Evolutionary conservation across 2,113 vertebrate species (phyloP).

Genomic region (Cyanistes caeruleus): DNA sequence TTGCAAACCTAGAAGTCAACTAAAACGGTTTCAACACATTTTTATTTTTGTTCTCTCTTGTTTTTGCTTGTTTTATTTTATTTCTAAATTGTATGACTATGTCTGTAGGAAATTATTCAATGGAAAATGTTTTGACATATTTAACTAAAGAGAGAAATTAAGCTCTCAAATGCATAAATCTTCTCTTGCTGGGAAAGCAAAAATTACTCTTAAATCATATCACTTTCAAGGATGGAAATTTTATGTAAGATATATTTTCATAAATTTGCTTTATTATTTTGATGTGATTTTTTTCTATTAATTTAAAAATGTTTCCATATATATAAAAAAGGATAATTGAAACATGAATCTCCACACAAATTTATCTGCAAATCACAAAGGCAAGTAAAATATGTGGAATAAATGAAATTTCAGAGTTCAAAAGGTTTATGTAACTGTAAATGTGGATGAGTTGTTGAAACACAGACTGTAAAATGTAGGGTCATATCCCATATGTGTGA

Average conservation of each 20-base stretch:
- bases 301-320: neutral
- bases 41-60: neutral
- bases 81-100: neutral
- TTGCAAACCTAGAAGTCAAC: neutral
- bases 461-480: rapidly evolving
- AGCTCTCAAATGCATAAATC: neutral
- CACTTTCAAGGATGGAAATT: neutral
- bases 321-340: neutral
- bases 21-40: rapidly evolving
- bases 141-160: neutral
- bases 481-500: neutral
- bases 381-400: neutral
- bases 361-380: neutral
- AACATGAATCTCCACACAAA: neutral
- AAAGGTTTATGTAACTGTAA: neutral
- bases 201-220: neutral
- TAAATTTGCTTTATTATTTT: neutral
- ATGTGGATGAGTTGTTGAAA: neutral
- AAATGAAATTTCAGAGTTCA: neutral
- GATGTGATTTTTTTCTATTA: neutral
- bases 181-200: neutral
- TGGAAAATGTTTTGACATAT: neutral
- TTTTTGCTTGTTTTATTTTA: neutral
- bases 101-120: neutral
- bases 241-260: neutral